Percentiles rank a stretch among this genome's conserved stretches.
These are phyloP conservation scores for Coenonympha glycerion DNA, from an alignment of 2,888 invertebrate genomes.

Conservation along the genomic window DNA sequence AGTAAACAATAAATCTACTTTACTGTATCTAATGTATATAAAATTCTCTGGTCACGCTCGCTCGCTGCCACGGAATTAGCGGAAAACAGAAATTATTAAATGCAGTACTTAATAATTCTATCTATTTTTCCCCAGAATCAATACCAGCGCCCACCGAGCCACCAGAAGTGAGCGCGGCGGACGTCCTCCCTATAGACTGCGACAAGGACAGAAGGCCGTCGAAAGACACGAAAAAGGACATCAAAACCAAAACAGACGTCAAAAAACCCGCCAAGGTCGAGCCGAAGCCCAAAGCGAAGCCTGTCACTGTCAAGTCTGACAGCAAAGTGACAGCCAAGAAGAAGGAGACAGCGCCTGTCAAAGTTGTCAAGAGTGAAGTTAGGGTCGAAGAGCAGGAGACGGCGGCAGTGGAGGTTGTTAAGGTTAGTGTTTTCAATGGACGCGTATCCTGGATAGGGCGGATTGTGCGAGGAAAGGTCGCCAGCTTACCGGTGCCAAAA, in stretches of 20 bases:
- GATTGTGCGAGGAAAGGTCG: too few relatives aligned
- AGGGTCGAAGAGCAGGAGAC: conserved; percentile 35
- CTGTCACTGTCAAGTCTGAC: conserved; percentile 34
- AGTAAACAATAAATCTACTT: conserved; percentile 22
- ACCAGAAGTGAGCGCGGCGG: conserved; percentile 59
- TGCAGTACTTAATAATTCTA: too few relatives aligned
- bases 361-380: conserved; percentile 40
- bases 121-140: conserved; percentile 39
- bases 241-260: conserved; percentile 31
- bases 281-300: conserved; percentile 36
- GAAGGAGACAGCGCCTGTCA: conserved; percentile 41
- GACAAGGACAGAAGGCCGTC: conserved; percentile 40
- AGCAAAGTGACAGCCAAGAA: conserved; percentile 40
- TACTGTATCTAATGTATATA: too few relatives aligned
- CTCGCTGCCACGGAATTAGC: too few relatives aligned
- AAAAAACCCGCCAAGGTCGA: conserved; percentile 36
- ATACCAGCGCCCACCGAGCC: conserved; percentile 44
- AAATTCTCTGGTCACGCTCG: too few relatives aligned
- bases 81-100: too few relatives aligned
- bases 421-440: not conserved
- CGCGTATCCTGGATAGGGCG: not conserved
- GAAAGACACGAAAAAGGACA: conserved; percentile 30
- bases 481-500: too few relatives aligned
- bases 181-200: conserved; percentile 37
- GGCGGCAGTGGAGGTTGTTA: conserved; percentile 23